Percentiles rank a stretch among this genome's conserved stretches.
phyloP scores from a whole-genome alignment of 2,888 invertebrate species.

The Hyles lineata region DNA sequence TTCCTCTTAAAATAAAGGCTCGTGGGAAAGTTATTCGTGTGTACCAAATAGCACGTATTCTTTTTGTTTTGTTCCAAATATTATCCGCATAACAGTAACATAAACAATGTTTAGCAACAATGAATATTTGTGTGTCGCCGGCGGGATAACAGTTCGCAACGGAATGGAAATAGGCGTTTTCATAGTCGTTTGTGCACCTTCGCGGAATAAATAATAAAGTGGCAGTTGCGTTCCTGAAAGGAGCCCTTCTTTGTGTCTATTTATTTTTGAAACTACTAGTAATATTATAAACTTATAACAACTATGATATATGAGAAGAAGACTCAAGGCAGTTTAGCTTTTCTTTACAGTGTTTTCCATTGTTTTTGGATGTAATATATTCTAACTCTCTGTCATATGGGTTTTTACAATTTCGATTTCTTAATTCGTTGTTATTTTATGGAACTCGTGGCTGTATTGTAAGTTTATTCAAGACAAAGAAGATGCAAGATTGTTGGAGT shows the following conservation, averaged over 20 bases:
- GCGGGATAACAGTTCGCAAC: constrained; percentile 3
- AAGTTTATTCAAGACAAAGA: no score
- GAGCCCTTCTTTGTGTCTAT: background rate
- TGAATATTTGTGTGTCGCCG: constrained; percentile 17
- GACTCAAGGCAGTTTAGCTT: no score
- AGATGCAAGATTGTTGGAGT: no score
- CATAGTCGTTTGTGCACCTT: background rate
- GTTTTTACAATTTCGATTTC: no score
- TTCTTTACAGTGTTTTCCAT: no score
- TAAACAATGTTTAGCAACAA: constrained; percentile 15
- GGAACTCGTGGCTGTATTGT: no score
- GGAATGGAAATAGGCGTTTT: constrained; percentile 1
- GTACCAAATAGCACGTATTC: background rate
- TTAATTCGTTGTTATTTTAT: no score
- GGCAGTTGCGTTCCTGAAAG: no score
- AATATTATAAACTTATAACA: no score
- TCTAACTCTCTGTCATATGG: no score
- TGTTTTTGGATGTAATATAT: no score
- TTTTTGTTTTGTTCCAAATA: constrained; percentile 1
- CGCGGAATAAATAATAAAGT: background rate
- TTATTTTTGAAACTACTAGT: background rate
- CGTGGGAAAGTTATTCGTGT: background rate
- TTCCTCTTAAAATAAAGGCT: constrained; percentile 3
- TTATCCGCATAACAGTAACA: background rate
- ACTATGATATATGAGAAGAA: no score